Evolutionary conservation across 2,113 vertebrate genomes (phyloP).

Genomic region (Saguinus midas): DNA sequence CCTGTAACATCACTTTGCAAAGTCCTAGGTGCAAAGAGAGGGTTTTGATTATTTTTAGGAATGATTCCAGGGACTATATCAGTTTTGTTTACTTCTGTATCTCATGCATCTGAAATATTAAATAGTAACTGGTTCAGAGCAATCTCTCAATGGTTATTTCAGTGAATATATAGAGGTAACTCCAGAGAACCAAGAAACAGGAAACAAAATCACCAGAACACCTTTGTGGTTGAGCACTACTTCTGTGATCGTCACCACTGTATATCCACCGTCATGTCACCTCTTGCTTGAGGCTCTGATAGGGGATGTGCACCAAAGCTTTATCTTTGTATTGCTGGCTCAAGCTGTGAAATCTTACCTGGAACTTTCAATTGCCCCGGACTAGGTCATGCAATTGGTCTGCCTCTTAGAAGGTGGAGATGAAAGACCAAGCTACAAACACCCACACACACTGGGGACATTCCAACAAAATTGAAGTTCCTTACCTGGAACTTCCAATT

Average conservation of each 20-base stretch:
- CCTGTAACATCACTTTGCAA: neutral
- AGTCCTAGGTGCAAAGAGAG: neutral
- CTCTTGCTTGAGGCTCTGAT: rapidly evolving
- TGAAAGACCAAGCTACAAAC: neutral
- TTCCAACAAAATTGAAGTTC: neutral
- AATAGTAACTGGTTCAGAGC: neutral
- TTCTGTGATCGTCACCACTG: neutral
- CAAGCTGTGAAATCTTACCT: neutral
- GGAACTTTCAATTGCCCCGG: neutral
- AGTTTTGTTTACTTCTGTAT: neutral
- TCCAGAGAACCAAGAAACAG: neutral
- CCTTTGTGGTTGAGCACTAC: no score
- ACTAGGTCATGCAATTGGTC: neutral
- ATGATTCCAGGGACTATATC: neutral
- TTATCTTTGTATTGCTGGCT: neutral
- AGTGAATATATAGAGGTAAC: neutral
- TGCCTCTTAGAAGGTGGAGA: neutral
- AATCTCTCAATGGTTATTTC: neutral
- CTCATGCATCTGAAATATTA: neutral
- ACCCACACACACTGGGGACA: neutral
- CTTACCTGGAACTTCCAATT: neutral
- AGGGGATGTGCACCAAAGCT: neutral
- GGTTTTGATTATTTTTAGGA: neutral
- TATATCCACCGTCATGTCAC: rapidly evolving
- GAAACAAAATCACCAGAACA: neutral